phyloP scores from a whole-genome alignment of 2,113 vertebrate genomes.

The Bettongia penicillata region DNA sequence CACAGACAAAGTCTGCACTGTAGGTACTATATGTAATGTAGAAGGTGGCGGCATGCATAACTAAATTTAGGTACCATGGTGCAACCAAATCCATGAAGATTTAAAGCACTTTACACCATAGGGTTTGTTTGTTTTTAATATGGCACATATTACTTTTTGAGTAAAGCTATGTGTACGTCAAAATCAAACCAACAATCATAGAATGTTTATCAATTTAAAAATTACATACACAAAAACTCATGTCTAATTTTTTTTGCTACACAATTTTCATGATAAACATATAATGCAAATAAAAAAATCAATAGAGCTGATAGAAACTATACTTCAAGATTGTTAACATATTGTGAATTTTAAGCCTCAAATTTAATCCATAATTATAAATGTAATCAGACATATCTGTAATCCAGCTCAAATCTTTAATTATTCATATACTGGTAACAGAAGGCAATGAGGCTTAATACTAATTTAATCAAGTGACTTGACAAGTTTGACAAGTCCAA shows the following conservation, averaged over 20 bases:
- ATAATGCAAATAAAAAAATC: slow-evolving; percentile 17
- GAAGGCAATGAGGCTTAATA: slow-evolving; percentile 38
- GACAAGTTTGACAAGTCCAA: slow-evolving; percentile 56
- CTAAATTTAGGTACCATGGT: not conserved
- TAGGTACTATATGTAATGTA: not conserved
- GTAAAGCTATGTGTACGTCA: not conserved
- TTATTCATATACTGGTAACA: slow-evolving; percentile 7
- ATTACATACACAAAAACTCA: not conserved
- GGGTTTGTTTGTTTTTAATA: not conserved
- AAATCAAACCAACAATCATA: not conserved
- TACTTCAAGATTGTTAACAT: slow-evolving; percentile 38
- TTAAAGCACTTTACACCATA: not conserved
- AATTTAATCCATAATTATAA: slow-evolving; percentile 41
- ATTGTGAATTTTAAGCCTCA: slow-evolving; percentile 41
- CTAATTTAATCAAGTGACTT: slow-evolving; percentile 60
- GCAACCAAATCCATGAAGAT: not conserved
- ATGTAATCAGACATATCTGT: not conserved
- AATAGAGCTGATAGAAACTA: not conserved
- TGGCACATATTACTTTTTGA: not conserved
- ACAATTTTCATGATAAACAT: not conserved
- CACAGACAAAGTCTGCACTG: not conserved
- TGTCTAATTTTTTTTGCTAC: not conserved
- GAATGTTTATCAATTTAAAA: not conserved
- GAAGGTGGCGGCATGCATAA: not conserved
- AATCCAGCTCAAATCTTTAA: slow-evolving; percentile 24